These are phyloP conservation scores for Megaceryle torquata DNA, from an alignment of 2,113 vertebrate genomes.

Conservation along the genomic window DNA sequence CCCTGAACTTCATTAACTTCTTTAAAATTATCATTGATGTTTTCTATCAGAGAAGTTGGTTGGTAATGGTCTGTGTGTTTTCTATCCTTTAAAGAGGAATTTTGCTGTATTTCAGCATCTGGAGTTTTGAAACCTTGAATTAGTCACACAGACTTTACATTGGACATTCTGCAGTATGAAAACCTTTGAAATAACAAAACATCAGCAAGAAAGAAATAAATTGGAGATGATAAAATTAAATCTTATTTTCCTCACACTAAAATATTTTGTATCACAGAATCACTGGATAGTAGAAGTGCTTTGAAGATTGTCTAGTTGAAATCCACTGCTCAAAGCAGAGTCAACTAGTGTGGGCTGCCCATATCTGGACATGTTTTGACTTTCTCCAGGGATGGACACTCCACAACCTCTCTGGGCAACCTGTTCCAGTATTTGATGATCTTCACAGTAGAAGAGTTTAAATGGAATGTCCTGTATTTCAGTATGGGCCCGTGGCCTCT, in stretches of 20 bases:
- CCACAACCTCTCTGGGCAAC: background rate
- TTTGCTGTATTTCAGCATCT: background rate
- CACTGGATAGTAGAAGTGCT: background rate
- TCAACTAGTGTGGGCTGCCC: background rate
- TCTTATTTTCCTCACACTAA: background rate
- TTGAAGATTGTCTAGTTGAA: background rate
- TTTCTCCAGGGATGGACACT: background rate
- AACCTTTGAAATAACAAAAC: background rate
- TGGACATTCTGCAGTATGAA: background rate
- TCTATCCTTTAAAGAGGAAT: background rate
- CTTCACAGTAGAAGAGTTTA: background rate
- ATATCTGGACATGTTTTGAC: background rate
- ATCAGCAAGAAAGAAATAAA: background rate
- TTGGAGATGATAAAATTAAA: background rate
- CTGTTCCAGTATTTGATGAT: background rate
- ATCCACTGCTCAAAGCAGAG: background rate
- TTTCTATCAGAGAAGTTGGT: background rate
- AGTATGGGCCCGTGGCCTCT: rapidly evolving
- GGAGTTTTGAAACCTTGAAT: background rate
- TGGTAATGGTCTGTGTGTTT: background rate
- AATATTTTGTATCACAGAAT: background rate
- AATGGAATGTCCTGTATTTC: background rate
- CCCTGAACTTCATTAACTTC: background rate
- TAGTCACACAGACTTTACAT: background rate
- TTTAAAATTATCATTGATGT: background rate